Evolutionary conservation across 2,888 invertebrate species (phyloP).

Genomic region (Amphipoea oculea): DNA sequence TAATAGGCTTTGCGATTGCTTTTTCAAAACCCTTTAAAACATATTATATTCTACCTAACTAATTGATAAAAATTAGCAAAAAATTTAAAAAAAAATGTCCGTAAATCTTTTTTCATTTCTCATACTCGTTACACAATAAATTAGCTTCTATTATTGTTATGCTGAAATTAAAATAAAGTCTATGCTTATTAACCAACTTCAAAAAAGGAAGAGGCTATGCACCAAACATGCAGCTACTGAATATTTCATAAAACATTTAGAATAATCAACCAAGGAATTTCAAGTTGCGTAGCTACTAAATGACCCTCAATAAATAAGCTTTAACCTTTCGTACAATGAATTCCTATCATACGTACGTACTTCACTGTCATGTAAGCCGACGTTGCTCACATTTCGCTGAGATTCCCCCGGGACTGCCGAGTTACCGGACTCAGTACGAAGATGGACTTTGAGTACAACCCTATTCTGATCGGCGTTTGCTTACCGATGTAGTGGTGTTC

Average conservation of each 20-base stretch:
- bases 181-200: too few species aligned
- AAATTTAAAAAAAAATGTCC: too few species aligned
- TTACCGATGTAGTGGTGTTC: not conserved
- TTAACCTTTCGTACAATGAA: constrained; percentile 62
- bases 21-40: too few species aligned
- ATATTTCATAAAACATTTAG: constrained; percentile 51
- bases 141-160: too few species aligned
- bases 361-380: constrained; percentile 68
- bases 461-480: constrained; percentile 58
- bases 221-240: constrained; percentile 20
- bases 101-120: too few species aligned
- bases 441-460: constrained; percentile 58
- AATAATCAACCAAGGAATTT: constrained; percentile 47
- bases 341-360: constrained; percentile 60
- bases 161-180: too few species aligned
- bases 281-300: constrained; percentile 49
- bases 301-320: constrained; percentile 62
- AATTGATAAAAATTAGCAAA: too few species aligned
- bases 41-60: too few species aligned
- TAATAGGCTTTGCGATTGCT: too few species aligned
- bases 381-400: constrained; percentile 63
- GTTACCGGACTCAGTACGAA: constrained; percentile 61
- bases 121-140: too few species aligned
- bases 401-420: constrained; percentile 71
- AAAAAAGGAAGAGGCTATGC: too few species aligned